Evolutionary conservation across 2,113 vertebrate species (phyloP), one percentile per base, ranked within the genome.

Genomic region (Crotophaga sulcirostris): DNA sequence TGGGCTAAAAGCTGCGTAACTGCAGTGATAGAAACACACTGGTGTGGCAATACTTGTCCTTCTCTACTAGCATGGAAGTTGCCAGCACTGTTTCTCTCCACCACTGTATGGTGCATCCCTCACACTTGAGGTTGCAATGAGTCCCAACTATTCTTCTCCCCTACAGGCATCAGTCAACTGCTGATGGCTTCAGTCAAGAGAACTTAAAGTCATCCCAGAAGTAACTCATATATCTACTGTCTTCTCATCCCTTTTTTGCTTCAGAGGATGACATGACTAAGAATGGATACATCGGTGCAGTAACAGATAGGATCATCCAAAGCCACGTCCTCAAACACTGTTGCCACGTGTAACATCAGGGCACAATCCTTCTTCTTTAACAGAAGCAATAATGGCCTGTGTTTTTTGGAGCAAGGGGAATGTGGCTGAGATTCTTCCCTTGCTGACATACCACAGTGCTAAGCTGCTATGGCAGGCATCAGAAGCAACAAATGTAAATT

Each of bases 401-500:
- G 86, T 56, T 66, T 87, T 80, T 47, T 93, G 52, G 86, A 90
- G 79, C 68, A 56, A 68, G 56, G 36, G 40, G 38, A 80, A 24
- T 17, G 34, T 56, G 83, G 68, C 82, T 78, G 86, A 81, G 64
- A 36, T 81, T 54, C 68, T 63, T 91, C 79, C 82, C 76, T 40
- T 78, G 76, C 93, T 90, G 75, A 87, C 92, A 93, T 51, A 76
- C 88, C 79, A 49, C 85, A 89, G 80, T 16, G 64, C 86, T 78
- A 84, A 96, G 54, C 62, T 96, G 73, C 69, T 81, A 31, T 21
- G 36, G 88, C 79, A 93, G 59, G 51, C 89, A 94, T 36, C 84
- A 95, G 86, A 52, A 96, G 20, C 49, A 93, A 84, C 73, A 87
- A 93, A 88, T 25, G 52, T 62, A 56, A 90, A 92, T 76, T 84